Evolutionary conservation across 2,888 invertebrate species (phyloP).

Genomic region (Lysandra bellargus): DNA sequence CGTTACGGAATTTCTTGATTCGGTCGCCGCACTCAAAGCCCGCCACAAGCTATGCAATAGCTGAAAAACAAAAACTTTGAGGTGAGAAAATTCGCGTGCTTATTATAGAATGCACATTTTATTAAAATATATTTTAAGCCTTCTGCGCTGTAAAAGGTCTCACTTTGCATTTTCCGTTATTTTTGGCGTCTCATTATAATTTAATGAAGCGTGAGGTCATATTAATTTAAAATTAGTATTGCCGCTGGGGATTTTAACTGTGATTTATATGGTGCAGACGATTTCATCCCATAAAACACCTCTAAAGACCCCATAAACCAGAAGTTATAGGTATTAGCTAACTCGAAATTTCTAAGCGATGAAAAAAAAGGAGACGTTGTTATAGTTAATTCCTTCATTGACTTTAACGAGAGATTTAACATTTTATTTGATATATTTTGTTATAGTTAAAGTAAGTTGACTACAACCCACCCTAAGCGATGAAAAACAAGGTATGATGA

Average conservation of each 20-base stretch:
- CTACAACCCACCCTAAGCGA: too few relatives aligned
- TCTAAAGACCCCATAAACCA: neutral
- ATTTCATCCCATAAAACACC: neutral
- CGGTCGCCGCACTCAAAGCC: too few relatives aligned
- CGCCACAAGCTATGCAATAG: too few relatives aligned
- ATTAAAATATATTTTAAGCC: neutral
- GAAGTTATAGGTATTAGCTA: too few relatives aligned
- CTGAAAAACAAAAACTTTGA: neutral
- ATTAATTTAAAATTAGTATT: slow-evolving; percentile 19
- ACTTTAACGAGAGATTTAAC: too few relatives aligned
- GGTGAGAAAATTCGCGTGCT: neutral
- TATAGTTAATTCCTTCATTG: too few relatives aligned
- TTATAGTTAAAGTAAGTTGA: too few relatives aligned
- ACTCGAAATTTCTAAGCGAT: too few relatives aligned
- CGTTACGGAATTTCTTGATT: too few relatives aligned
- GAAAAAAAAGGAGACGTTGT: too few relatives aligned
- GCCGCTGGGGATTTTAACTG: neutral
- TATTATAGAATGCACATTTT: neutral
- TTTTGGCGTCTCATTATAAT: slow-evolving; percentile 22
- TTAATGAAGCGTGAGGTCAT: slow-evolving; percentile 9
- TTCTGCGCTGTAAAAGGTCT: slow-evolving; percentile 4
- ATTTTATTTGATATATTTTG: too few relatives aligned
- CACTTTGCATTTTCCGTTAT: slow-evolving; percentile 8
- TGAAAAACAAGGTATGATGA: too few relatives aligned
- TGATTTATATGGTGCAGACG: neutral